Evolutionary conservation across 2,888 invertebrate species (phyloP).

Genomic region (Salpingus planirostris): DNA sequence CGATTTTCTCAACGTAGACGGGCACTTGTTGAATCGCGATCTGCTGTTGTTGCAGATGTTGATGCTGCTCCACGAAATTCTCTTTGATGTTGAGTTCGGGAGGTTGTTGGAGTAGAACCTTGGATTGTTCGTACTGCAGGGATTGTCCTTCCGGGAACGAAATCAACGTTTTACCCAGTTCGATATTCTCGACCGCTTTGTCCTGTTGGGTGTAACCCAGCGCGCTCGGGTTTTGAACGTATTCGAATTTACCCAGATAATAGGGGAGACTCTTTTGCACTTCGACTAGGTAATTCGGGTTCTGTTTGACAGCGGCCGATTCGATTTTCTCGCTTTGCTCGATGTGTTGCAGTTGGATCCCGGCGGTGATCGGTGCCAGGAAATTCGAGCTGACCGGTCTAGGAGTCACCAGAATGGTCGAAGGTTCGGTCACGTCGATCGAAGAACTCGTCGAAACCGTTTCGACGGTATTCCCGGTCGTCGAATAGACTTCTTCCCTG

Average conservation of each 20-base stretch:
- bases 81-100: constrained; percentile 14
- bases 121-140: constrained; percentile 16
- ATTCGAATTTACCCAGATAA: constrained; percentile 43
- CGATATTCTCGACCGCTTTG: constrained; percentile 40
- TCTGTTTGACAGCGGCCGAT: constrained; percentile 9
- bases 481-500: constrained; percentile 15
- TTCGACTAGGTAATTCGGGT: constrained; percentile 47
- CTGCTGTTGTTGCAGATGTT: constrained; percentile 23
- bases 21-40: constrained; percentile 28
- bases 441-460: constrained; percentile 25
- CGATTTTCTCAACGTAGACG: constrained; percentile 31
- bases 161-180: constrained; percentile 38
- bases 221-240: constrained; percentile 38
- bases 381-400: constrained; percentile 49
- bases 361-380: constrained; percentile 53
- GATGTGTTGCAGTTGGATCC: constrained; percentile 46
- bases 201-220: constrained; percentile 24
- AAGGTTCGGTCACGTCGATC: constrained; percentile 16
- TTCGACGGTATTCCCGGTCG: constrained; percentile 25
- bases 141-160: constrained; percentile 32
- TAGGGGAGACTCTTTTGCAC: constrained; percentile 56
- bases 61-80: constrained; percentile 19
- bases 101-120: constrained; percentile 15
- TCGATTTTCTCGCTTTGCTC: constrained; percentile 30
- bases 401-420: constrained; percentile 46